These are phyloP conservation scores for Melipona quadrifasciata DNA, from an alignment of 1,140 invertebrate species.

Conservation along the genomic window DNA sequence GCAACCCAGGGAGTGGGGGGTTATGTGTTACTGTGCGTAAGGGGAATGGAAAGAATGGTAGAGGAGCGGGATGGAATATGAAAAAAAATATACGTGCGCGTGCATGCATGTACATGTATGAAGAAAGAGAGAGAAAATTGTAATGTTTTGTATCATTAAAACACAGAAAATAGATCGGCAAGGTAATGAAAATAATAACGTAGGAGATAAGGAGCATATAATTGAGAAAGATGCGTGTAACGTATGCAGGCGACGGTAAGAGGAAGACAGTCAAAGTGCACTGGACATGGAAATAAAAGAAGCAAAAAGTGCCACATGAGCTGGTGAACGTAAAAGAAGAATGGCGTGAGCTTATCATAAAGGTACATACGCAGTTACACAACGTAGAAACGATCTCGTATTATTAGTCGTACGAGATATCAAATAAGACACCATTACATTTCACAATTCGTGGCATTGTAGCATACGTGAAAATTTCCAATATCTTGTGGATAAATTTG, in stretches of 20 bases:
- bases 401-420: background rate
- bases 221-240: background rate
- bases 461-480: background rate
- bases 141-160: background rate
- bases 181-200: no score
- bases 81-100: background rate
- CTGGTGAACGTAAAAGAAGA: background rate
- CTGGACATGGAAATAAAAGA: background rate
- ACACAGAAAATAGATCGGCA: background rate
- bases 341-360: background rate
- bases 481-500: background rate
- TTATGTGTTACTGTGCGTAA: background rate
- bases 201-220: background rate
- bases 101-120: background rate
- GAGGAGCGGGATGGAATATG: background rate
- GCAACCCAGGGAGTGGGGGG: background rate
- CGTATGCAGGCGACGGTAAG: background rate
- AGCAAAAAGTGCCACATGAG: background rate
- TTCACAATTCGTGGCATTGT: background rate
- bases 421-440: background rate
- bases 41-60: background rate
- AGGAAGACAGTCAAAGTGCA: background rate
- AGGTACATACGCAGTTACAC: background rate
- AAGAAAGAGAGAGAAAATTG: background rate
- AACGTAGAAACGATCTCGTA: background rate